These are phyloP conservation scores for Dilophus febrilis DNA, from an alignment of 2,888 invertebrate genomes.

Conservation along the genomic window DNA sequence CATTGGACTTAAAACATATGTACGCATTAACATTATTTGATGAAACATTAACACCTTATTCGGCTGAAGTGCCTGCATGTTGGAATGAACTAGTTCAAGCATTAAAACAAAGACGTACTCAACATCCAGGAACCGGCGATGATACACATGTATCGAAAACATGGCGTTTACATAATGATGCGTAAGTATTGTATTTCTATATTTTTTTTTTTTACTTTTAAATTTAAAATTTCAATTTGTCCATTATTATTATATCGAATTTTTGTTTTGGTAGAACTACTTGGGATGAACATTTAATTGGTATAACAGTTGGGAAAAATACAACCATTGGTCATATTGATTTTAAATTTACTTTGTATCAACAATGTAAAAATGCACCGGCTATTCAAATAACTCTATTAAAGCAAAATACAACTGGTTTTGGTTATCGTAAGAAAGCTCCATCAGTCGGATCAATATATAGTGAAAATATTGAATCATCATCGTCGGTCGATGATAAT, in stretches of 20 bases:
- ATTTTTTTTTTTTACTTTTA: too few relatives aligned
- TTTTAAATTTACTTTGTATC: slow-evolving; percentile 67
- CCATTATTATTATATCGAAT: slow-evolving; percentile 1
- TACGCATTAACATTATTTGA: slow-evolving; percentile 64
- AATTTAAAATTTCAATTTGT: too few relatives aligned
- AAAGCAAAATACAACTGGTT: slow-evolving; percentile 49
- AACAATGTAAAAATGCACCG: slow-evolving; percentile 56
- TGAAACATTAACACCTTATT: slow-evolving; percentile 40
- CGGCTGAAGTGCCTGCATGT: slow-evolving; percentile 80
- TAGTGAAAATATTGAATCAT: slow-evolving; percentile 28
- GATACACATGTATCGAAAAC: slow-evolving; percentile 63
- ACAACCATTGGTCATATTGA: slow-evolving; percentile 77
- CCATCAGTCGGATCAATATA: slow-evolving; percentile 32
- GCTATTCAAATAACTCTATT: slow-evolving; percentile 59
- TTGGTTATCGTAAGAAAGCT: slow-evolving; percentile 38
- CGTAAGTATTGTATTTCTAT: slow-evolving; percentile 30
- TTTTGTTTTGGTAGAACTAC: slow-evolving; percentile 39
- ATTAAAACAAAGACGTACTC: slow-evolving; percentile 73
- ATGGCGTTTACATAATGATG: slow-evolving; percentile 76
- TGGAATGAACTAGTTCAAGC: slow-evolving; percentile 90
- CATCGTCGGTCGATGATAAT: slow-evolving; percentile 28
- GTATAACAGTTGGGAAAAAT: slow-evolving; percentile 65
- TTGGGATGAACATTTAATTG: slow-evolving; percentile 86
- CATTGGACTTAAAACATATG: slow-evolving; percentile 46
- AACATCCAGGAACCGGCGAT: slow-evolving; percentile 44